Base-by-base conservation (phyloP, 2,113 vertebrate species). In the Ia io region DNA sequence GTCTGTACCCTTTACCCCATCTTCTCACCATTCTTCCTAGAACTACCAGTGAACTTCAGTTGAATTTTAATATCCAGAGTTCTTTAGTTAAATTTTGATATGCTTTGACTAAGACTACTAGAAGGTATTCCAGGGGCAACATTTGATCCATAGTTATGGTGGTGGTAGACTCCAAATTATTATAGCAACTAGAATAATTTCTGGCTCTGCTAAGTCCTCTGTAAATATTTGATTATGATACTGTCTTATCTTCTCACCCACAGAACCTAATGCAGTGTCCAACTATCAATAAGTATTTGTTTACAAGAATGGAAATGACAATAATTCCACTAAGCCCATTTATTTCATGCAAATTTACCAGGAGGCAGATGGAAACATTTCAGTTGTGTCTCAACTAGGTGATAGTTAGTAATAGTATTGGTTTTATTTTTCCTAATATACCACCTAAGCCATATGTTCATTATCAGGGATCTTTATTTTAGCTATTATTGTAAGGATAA, bases 281-380 rank as follows among this genome's bases (percentile, higher is more conserved):
- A 61, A 70, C 40, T 91, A 79, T 61, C 49, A 49, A 80, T 88
- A 89, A 73, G 11, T 83, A 95, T 93, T 71, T 95, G n/a, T 84
- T 93, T 40, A 87, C 59, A 93, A 91, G 56, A 95, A 94, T 32
- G 80, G 56, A 93, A 91, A 32, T 86, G 79, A 95, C 59, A 89
- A 69, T 42, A 71, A 84, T 91, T 95, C 28, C 49, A 49, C 69
- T 91, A 95, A 90, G 56, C 30, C 6, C 83, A 82, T 30, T 77
- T n/a, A 90, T 80, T 95, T 95, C 30, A 91, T 87, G 70, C 59
- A 93, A 79, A 87, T 87, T 56, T 76, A 84, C 28, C 32, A 82
- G 35, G 90, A 61, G 42, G 67, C 30, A 91, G 37, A 78, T 83
- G 83, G 37, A 94, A 93, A 94, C 22, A 78, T 80, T 86, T 83